phyloP scores from a whole-genome alignment of 2,888 invertebrate genomes.

The Melanostoma scalare region DNA sequence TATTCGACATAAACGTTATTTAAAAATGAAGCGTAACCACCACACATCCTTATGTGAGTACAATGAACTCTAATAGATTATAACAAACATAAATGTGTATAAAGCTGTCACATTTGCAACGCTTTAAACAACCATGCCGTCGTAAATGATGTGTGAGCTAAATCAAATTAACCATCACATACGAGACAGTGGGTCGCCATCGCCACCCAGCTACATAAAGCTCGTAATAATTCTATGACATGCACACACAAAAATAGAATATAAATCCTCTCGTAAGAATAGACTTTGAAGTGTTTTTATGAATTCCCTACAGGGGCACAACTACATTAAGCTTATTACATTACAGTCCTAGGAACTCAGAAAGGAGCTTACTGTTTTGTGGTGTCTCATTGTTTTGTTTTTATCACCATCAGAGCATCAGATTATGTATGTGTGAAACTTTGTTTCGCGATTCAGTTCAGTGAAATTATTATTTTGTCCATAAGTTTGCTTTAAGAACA shows the following conservation, averaged over 20 bases:
- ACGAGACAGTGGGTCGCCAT: slow-evolving; percentile 61
- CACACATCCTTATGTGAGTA: slow-evolving; percentile 22
- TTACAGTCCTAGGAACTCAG: background rate
- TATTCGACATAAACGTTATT: slow-evolving; percentile 1
- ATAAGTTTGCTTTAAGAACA: no score
- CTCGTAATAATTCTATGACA: slow-evolving; percentile 13
- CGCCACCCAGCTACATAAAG: slow-evolving; percentile 6
- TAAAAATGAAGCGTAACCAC: slow-evolving; percentile 25
- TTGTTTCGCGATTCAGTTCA: no score
- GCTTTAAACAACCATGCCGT: slow-evolving; percentile 14
- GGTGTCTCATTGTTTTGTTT: no score
- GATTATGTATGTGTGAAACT: no score
- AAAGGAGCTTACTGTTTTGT: slow-evolving; percentile 24
- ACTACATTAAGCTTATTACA: slow-evolving; percentile 38
- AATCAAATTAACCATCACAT: slow-evolving; percentile 60
- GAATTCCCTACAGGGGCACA: slow-evolving; percentile 19
- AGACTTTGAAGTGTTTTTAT: slow-evolving; percentile 55
- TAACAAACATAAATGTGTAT: slow-evolving; percentile 34
- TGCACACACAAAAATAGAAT: slow-evolving; percentile 20
- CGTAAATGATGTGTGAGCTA: slow-evolving; percentile 24
- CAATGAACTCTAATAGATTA: slow-evolving; percentile 57
- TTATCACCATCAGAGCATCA: no score
- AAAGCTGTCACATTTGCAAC: slow-evolving; percentile 24
- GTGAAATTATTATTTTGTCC: no score
- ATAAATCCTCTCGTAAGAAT: slow-evolving; percentile 50